Conservation (phyloP, 2,113 vertebrate species). For the Bucco capensis region DNA sequence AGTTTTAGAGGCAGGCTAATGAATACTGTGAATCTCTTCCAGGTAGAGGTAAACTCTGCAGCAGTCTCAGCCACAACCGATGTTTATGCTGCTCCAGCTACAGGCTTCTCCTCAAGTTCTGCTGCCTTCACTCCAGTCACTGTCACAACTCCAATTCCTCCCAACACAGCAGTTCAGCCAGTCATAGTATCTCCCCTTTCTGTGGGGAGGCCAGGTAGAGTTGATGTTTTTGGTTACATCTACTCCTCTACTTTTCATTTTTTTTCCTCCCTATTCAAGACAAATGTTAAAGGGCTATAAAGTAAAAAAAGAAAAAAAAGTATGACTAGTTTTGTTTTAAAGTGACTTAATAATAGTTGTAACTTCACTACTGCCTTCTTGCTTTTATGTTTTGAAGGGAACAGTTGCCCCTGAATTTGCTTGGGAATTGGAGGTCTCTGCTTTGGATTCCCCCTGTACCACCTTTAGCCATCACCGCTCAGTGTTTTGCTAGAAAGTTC, state of each 20-base stretch:
- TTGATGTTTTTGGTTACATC: neutral
- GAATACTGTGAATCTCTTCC: constrained; percentile 21
- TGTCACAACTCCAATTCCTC: constrained; percentile 68
- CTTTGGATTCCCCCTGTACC: neutral
- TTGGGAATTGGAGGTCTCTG: neutral
- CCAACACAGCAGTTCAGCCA: constrained; percentile 69
- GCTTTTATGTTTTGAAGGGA: neutral
- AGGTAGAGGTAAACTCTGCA: constrained; percentile 83
- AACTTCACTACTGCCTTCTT: neutral
- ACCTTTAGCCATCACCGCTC: neutral
- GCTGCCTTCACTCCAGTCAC: constrained; percentile 69
- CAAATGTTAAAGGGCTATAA: neutral
- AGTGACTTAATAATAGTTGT: neutral
- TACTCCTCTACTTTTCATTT: neutral
- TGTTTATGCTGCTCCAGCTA: constrained; percentile 69
- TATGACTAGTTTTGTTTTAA: neutral
- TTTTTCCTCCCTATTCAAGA: neutral
- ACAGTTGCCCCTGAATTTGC: neutral
- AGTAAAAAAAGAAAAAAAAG: too few species aligned
- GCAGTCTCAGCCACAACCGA: constrained; percentile 75
- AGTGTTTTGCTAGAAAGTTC: neutral
- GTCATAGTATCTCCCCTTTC: constrained; percentile 67
- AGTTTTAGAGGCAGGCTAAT: neutral
- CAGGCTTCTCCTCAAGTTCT: constrained; percentile 77
- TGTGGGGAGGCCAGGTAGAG: constrained; percentile 76